Evolutionary conservation across 2,797 vertebrate genomes (phyloP), one percentile per base, ranked within the genome.

Genomic region (Epinephelus awoara): DNA sequence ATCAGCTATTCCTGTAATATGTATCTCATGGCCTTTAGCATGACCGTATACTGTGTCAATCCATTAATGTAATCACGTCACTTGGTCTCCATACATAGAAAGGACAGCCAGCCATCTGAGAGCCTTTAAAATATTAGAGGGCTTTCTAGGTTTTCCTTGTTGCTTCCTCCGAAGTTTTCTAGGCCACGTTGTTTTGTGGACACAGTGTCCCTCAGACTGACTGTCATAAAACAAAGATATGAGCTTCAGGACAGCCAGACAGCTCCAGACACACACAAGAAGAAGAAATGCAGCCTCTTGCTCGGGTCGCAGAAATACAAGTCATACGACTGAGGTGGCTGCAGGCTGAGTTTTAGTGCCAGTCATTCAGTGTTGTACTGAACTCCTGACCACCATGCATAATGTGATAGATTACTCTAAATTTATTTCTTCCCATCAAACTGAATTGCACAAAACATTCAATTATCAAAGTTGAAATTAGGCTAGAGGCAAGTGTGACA

Each of bases 171-270:
- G 54, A 1, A 47, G 61, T 71, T 82, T 83, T 82, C 64, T 66
- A 50, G 49, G 56, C 34, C 55, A 75, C 2, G 14, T 19, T 56
- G 52, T 86, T 86, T 79, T 59, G 25, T 77, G 74, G 80, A 80
- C 80, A 80, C 29, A 14, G 54, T 65, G 80, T 85, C 49, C 54
- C 52, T 29, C 18, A 1, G 2, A 81, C 50, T 44, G 18, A 50
- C 46, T 40, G 40, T 77, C 61, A 80, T 82, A 84, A 86, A 89
- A 66, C 18, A 67, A 64, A 86, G 72, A 86, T 86, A 88, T 85
- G 65, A 59, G 18, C 65, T 27, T 66, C 11, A 40, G 38, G 1
- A 38, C 75, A 40, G 29, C 12, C 44, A 68, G 50, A 58, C 59
- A 18, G 40, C 25, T 13, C 66, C 55, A 70, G 51, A 74, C 23